phyloP scores from a whole-genome alignment of 2,113 vertebrate genomes.

The Helogale parvula region DNA sequence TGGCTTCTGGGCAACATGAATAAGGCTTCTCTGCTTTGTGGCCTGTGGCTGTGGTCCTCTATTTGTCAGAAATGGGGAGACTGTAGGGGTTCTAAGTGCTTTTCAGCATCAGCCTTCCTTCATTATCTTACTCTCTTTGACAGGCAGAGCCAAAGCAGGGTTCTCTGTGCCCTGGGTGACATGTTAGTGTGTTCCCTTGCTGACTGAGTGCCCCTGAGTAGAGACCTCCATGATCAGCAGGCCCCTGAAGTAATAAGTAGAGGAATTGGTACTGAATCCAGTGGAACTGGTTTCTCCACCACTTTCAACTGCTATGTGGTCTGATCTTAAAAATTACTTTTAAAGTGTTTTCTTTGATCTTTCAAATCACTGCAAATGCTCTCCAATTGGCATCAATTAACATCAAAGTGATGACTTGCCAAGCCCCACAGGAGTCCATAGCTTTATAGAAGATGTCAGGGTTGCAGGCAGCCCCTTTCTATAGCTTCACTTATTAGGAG shows the following conservation, averaged over 20 bases:
- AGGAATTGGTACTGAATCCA: not conserved
- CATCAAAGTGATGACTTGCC: conserved; percentile 77
- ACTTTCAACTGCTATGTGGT: not conserved
- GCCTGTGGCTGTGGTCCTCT: not conserved
- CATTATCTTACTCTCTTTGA: not conserved
- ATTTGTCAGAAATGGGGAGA: not conserved
- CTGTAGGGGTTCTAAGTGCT: not conserved
- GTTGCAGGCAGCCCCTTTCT: not conserved
- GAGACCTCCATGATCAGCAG: not conserved
- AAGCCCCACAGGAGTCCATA: conserved; percentile 64
- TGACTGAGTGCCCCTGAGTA: not conserved
- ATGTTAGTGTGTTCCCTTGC: not conserved
- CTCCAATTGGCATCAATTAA: conserved; percentile 79
- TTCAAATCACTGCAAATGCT: conserved; percentile 42
- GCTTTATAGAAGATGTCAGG: conserved; percentile 13
- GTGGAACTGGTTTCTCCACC: not conserved
- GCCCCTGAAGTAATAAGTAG: not conserved
- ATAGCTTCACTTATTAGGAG: not conserved
- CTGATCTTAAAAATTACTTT: conserved; percentile 65
- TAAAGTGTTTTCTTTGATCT: conserved; percentile 81
- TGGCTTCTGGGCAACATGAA: not conserved
- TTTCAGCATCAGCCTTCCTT: not conserved
- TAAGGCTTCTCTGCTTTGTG: not conserved
- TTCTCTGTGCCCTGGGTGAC: not conserved
- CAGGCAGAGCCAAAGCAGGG: not conserved